Evolutionary conservation across 2,797 vertebrate genomes (phyloP).

Genomic region (Pangasius larnaudii): DNA sequence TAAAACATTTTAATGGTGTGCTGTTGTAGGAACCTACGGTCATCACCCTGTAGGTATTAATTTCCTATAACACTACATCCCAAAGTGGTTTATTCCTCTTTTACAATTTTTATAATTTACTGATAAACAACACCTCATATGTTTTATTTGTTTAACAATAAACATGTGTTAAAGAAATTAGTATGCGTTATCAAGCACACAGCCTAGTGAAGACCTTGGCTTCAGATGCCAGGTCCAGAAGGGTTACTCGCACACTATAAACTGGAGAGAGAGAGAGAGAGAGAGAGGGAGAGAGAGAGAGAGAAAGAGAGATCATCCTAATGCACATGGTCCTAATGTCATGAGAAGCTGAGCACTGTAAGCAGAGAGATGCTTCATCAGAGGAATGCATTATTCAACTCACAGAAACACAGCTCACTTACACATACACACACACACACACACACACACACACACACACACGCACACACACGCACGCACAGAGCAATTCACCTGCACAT

Average conservation of each 20-base stretch:
- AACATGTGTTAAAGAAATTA: not conserved
- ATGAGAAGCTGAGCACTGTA: constrained; percentile 49
- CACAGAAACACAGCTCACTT: constrained; percentile 55
- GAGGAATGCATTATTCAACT: constrained; percentile 58
- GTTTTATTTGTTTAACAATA: not conserved
- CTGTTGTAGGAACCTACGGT: not conserved
- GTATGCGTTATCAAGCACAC: not conserved
- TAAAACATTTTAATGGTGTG: not conserved
- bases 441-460: constrained; percentile 32
- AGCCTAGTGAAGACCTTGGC: not conserved
- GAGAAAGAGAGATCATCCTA: not conserved
- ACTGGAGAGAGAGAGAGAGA: not conserved
- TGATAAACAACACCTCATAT: not conserved
- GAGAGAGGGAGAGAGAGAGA: not conserved
- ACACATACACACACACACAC: constrained; percentile 44
- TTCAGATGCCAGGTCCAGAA: not conserved
- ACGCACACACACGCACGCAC: constrained; percentile 35
- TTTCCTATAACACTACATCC: not conserved
- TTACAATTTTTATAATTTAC: not conserved
- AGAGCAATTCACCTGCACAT: constrained; percentile 32
- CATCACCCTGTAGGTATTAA: not conserved
- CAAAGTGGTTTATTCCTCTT: not conserved
- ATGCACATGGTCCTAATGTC: constrained; percentile 30
- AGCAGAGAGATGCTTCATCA: constrained; percentile 45
- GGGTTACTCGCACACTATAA: not conserved